Evolutionary conservation across 2,113 vertebrate genomes (phyloP).

Genomic region (Dendropsophus ebraccatus): DNA sequence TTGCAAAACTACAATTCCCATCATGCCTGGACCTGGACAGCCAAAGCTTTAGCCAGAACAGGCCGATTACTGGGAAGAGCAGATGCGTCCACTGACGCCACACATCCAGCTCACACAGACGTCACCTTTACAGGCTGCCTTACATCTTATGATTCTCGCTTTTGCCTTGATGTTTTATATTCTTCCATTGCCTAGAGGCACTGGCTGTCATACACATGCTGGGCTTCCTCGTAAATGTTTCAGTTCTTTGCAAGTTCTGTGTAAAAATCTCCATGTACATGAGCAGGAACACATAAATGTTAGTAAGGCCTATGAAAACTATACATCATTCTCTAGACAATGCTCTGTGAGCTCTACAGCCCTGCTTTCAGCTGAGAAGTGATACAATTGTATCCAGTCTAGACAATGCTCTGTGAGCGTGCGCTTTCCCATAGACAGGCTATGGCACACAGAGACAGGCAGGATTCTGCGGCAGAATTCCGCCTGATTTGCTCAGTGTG

Average conservation of each 20-base stretch:
- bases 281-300: not conserved
- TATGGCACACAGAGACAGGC: too few species aligned
- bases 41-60: too few species aligned
- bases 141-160: not conserved
- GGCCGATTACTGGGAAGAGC: not conserved
- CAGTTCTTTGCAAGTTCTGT: not conserved
- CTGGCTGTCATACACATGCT: not conserved
- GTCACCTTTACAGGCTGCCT: not conserved
- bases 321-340: not conserved
- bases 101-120: not conserved
- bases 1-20: too few species aligned
- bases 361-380: too few species aligned
- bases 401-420: too few species aligned
- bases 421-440: too few species aligned
- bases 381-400: too few species aligned
- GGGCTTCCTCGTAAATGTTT: not conserved
- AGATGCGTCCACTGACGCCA: not conserved
- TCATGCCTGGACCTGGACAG: too few species aligned
- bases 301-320: not conserved
- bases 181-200: not conserved
- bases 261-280: not conserved
- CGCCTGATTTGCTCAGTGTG: too few species aligned
- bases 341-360: too few species aligned
- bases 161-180: not conserved
- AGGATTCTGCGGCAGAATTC: too few species aligned